These are phyloP conservation scores for Trochalopteron elliotii DNA, from an alignment of 2,113 vertebrate species.

Conservation along the genomic window DNA sequence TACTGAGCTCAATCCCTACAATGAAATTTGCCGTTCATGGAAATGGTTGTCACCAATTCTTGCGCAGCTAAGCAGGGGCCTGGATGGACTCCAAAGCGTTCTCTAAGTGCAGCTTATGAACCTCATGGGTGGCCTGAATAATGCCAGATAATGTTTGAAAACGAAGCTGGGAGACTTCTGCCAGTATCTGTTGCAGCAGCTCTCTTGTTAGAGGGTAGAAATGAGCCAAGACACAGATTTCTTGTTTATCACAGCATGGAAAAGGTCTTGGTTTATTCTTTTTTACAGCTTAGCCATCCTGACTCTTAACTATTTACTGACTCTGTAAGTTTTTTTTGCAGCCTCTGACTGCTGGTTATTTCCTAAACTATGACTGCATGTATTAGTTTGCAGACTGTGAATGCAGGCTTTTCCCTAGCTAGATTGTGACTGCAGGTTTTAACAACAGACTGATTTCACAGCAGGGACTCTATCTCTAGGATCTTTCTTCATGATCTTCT, in stretches of 20 bases:
- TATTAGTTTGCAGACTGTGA: not conserved
- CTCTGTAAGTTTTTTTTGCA: not conserved
- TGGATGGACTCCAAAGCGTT: not conserved
- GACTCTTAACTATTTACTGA: not conserved
- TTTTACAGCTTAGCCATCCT: not conserved
- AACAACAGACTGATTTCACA: not conserved
- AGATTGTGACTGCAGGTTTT: not conserved
- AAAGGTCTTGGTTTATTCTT: not conserved
- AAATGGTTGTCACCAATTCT: not conserved
- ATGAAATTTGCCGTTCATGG: not conserved
- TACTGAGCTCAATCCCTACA: not conserved
- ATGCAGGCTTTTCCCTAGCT: not conserved
- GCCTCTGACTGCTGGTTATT: not conserved
- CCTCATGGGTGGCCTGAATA: not conserved
- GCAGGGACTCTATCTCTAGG: not conserved
- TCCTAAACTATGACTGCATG: not conserved
- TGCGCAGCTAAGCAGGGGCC: not conserved
- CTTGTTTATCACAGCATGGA: not conserved
- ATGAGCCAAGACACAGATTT: not conserved
- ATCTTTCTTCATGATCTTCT: not conserved
- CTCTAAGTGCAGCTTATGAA: not conserved
- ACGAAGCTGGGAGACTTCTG: not conserved
- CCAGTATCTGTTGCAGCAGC: not conserved
- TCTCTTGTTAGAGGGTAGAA: not conserved
- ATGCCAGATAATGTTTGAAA: not conserved